These are phyloP conservation scores for Tridacna gigas DNA, from an alignment of 2,888 invertebrate species.

Conservation along the genomic window DNA sequence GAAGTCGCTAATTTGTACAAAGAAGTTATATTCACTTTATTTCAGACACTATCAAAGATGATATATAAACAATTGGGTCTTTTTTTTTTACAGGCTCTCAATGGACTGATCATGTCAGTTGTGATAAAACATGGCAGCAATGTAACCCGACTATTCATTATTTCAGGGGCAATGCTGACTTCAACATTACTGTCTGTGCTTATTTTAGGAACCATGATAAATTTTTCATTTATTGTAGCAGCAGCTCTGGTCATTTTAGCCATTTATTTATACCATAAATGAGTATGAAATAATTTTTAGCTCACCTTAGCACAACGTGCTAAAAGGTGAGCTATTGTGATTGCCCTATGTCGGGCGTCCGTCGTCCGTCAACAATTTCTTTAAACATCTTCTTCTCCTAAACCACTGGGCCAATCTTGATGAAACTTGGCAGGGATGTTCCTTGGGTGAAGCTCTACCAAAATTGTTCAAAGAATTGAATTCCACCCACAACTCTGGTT, in stretches of 20 bases:
- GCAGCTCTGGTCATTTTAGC: conserved; percentile 77
- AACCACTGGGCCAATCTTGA: too few species aligned
- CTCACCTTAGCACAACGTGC: too few species aligned
- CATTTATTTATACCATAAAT: conserved; percentile 75
- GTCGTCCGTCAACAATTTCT: too few species aligned
- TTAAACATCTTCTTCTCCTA: too few species aligned
- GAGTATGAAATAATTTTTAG: neutral
- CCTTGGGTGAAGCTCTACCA: too few species aligned
- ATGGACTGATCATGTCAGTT: conserved; percentile 84
- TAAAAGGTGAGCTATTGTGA: too few species aligned
- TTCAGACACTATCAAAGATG: neutral
- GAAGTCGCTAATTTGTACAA: too few species aligned
- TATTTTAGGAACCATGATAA: conserved; percentile 79
- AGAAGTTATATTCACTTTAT: neutral
- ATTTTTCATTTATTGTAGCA: conserved; percentile 78
- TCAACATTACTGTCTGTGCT: conserved; percentile 81
- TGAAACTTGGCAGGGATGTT: too few species aligned
- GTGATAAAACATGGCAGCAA: conserved; percentile 84
- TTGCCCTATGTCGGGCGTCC: too few species aligned
- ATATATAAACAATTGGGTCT: too few species aligned
- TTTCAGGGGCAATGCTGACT: conserved; percentile 82
- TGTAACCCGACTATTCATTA: conserved; percentile 83
- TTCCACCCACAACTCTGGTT: too few species aligned
- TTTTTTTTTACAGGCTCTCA: conserved; percentile 71
- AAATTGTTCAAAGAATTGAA: too few species aligned